phyloP scores from a whole-genome alignment of 30 jellyfish, hydroid and myxozoan species.

The Nemopilema nomurai region DNA sequence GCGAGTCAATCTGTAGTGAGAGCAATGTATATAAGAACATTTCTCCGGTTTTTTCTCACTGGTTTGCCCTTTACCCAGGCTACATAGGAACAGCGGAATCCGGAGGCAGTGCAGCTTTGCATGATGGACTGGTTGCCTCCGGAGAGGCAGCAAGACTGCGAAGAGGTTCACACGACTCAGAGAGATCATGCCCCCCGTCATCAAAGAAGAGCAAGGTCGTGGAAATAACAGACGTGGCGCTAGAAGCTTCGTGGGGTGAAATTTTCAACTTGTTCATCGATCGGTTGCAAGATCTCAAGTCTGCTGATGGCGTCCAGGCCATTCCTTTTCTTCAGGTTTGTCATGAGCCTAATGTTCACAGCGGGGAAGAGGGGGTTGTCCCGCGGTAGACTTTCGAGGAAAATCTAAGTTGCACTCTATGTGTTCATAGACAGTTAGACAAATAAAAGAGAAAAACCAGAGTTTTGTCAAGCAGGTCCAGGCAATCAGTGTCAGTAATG shows the following conservation, averaged over 20 bases:
- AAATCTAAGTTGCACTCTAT: too few relatives aligned
- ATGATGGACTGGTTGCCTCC: not conserved
- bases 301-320: conserved; percentile 82
- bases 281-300: conserved; percentile 71
- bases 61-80: too few relatives aligned
- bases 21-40: too few relatives aligned
- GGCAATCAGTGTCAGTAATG: too few relatives aligned
- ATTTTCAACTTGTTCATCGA: conserved; percentile 60
- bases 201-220: conserved; percentile 43
- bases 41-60: too few relatives aligned
- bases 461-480: too few relatives aligned
- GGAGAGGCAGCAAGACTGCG: conserved; percentile 16
- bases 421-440: too few relatives aligned
- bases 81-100: conserved; percentile 14
- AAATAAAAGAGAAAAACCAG: too few relatives aligned
- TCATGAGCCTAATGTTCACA: not conserved
- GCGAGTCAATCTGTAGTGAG: too few relatives aligned
- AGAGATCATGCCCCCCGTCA: conserved; percentile 47
- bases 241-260: conserved; percentile 72
- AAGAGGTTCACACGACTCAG: conserved; percentile 42
- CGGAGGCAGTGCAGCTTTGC: not conserved
- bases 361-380: too few relatives aligned
- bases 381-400: too few relatives aligned
- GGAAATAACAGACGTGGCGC: conserved; percentile 64
- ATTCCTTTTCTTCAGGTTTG: conserved; percentile 88